Conservation (phyloP, 64 coral and sea anemone genomes). For the Porites lutea region DNA sequence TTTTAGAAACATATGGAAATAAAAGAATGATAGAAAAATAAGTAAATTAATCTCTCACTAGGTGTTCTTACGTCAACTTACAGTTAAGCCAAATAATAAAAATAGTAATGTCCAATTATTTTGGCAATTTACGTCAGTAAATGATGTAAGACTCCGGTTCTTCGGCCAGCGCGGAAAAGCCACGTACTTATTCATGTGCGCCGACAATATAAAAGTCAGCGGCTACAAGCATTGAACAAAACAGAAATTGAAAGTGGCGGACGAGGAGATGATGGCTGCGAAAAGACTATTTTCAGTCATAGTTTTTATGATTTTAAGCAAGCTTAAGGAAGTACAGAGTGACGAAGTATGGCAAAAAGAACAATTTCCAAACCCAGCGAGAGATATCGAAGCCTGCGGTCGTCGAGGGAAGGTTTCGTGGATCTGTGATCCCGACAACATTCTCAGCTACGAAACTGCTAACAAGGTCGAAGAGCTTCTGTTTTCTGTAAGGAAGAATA, state of each 20-base stretch:
- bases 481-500: constrained; percentile 57
- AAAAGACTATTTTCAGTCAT: not conserved
- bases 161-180: not conserved
- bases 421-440: constrained; percentile 84
- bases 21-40: too few relatives aligned
- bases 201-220: constrained; percentile 1
- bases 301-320: not conserved
- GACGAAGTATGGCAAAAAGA: constrained; percentile 66
- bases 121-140: too few relatives aligned
- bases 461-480: constrained; percentile 79
- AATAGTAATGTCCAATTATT: too few relatives aligned
- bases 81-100: too few relatives aligned
- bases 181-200: not conserved
- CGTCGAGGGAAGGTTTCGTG: constrained; percentile 72
- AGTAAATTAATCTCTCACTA: too few relatives aligned
- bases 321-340: not conserved
- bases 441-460: constrained; percentile 75
- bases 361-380: constrained; percentile 83
- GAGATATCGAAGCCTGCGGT: constrained; percentile 78
- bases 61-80: too few relatives aligned
- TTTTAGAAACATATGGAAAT: too few relatives aligned
- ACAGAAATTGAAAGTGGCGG: not conserved
- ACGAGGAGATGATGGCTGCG: not conserved
- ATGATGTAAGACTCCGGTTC: constrained; percentile 1
- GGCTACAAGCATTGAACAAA: not conserved